phyloP scores from a whole-genome alignment of 2,888 invertebrate species.

The Parnassius glacialis region DNA sequence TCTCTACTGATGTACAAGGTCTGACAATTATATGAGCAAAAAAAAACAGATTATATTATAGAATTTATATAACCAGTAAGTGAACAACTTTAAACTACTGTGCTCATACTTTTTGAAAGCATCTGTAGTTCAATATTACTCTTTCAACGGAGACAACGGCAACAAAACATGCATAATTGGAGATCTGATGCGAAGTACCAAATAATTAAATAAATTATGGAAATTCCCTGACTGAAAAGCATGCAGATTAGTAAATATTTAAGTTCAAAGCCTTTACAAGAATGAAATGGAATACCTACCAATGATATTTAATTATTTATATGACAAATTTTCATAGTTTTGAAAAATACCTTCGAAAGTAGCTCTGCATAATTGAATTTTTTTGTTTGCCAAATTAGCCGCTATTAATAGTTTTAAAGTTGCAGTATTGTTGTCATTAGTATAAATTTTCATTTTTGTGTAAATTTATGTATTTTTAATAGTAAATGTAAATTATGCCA shows the following conservation, averaged over 20 bases:
- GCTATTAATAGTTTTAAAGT: slow-evolving; percentile 87
- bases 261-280: not conserved
- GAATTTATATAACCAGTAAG: too few relatives aligned
- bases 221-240: not conserved
- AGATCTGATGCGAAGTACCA: too few relatives aligned
- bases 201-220: too few relatives aligned
- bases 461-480: slow-evolving; percentile 25
- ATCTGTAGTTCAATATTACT: too few relatives aligned
- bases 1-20: too few relatives aligned
- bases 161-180: too few relatives aligned
- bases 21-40: too few relatives aligned
- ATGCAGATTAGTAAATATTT: not conserved
- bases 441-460: slow-evolving; percentile 84
- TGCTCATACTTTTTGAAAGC: too few relatives aligned
- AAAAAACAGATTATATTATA: too few relatives aligned
- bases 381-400: slow-evolving; percentile 83
- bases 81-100: too few relatives aligned
- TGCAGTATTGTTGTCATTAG: slow-evolving; percentile 89
- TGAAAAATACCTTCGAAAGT: slow-evolving; percentile 80
- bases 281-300: not conserved
- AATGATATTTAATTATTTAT: not conserved
- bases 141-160: too few relatives aligned
- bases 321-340: too few relatives aligned
- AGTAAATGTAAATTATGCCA: slow-evolving; percentile 16
- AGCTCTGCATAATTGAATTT: slow-evolving; percentile 80